Percentiles rank a stretch among this genome's conserved stretches.
phyloP scores from a whole-genome alignment of 2,888 invertebrate species.

The Hirudinaria manillensis region DNA sequence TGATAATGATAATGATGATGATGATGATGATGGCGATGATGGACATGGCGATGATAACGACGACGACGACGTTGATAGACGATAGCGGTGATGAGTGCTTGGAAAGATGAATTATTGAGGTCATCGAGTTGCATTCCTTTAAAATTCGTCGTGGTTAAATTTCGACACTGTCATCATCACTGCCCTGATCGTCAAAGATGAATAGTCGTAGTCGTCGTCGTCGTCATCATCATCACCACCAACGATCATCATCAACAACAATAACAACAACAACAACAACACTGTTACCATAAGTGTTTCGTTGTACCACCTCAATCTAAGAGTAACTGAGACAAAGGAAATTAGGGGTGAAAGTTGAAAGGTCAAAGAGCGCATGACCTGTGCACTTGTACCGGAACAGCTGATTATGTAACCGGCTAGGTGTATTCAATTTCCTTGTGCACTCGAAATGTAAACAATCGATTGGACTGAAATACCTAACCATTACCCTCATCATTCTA shows the following conservation, averaged over 20 bases:
- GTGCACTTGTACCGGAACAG: neutral
- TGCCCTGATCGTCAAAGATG: too few species aligned
- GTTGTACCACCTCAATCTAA: too few species aligned
- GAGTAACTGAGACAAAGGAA: too few species aligned
- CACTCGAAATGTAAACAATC: too few species aligned
- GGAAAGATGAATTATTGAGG: neutral
- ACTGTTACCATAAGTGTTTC: constrained; percentile 2
- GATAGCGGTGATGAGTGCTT: neutral
- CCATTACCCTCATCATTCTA: constrained; percentile 24
- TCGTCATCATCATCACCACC: neutral
- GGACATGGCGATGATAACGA: neutral
- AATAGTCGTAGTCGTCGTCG: neutral
- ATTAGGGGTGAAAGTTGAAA: too few species aligned
- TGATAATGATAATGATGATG: neutral
- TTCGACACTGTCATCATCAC: too few species aligned
- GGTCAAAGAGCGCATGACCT: neutral
- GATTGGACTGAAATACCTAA: constrained; percentile 14
- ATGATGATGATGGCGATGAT: neutral
- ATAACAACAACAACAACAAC: neutral
- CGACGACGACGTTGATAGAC: neutral
- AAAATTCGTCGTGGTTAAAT: neutral
- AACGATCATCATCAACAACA: neutral
- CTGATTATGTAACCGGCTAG: neutral
- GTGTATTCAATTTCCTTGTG: too few species aligned
- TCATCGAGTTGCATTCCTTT: neutral